Evolutionary conservation across 2,888 invertebrate genomes (phyloP).

Genomic region (Drosophila borborema): DNA sequence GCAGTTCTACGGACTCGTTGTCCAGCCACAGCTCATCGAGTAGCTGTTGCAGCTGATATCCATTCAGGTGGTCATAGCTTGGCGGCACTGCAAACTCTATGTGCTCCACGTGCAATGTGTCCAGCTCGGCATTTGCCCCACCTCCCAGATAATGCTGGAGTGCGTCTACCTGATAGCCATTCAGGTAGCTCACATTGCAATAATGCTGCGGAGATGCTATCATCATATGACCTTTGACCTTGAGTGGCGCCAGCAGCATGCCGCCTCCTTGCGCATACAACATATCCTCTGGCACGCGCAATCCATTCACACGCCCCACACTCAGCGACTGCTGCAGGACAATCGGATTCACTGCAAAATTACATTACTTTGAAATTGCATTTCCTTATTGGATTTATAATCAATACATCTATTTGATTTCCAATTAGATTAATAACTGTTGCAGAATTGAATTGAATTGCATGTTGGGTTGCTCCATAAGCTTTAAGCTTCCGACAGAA

Average conservation of each 20-base stretch:
- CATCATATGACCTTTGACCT: constrained; percentile 50
- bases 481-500: neutral
- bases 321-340: constrained; percentile 67
- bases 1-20: constrained; percentile 81
- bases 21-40: constrained; percentile 86
- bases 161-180: constrained; percentile 65
- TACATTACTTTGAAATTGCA: neutral
- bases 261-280: constrained; percentile 78
- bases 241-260: constrained; percentile 59
- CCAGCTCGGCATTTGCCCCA: neutral
- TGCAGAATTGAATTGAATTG: neutral
- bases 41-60: constrained; percentile 79
- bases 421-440: neutral
- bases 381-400: neutral
- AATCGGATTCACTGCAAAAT: constrained; percentile 74
- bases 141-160: constrained; percentile 65
- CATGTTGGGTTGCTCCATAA: neutral
- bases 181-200: constrained; percentile 68
- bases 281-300: constrained; percentile 86
- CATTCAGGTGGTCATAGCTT: constrained; percentile 84
- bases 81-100: constrained; percentile 85
- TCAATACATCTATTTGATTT: neutral
- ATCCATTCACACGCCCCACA: constrained; percentile 79
- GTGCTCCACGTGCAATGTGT: constrained; percentile 83
- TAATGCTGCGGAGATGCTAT: constrained; percentile 17